A percentile compares a stretch with the other conserved stretches of the same genome.
Evolutionary conservation across 1,140 invertebrate species (phyloP).

Genomic region (Drosophila paulistorum): DNA sequence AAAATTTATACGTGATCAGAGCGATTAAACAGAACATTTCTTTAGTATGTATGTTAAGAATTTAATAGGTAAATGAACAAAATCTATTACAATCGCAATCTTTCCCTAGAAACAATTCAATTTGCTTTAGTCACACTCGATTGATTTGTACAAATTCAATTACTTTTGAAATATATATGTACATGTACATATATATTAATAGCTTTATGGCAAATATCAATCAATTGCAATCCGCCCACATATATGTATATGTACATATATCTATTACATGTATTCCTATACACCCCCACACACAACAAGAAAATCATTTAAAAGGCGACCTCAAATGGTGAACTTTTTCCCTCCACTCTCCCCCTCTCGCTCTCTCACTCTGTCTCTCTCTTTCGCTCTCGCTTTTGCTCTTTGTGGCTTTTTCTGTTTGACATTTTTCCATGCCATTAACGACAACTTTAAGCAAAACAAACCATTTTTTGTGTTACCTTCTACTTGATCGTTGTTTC

Average conservation of each 20-base stretch:
- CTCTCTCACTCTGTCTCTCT: background rate
- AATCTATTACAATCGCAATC: constrained; percentile 13
- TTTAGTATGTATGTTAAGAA: background rate
- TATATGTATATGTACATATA: constrained; percentile 20
- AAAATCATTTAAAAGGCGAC: constrained; percentile 40
- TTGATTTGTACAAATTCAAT: constrained; percentile 45
- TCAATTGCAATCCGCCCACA: constrained; percentile 28
- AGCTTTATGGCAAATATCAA: constrained; percentile 52
- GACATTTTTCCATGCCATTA: constrained; percentile 78
- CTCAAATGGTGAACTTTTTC: constrained; percentile 44
- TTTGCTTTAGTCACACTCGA: constrained; percentile 33
- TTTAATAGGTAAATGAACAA: constrained; percentile 4
- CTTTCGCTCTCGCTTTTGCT: background rate
- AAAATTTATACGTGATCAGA: constrained; percentile 49
- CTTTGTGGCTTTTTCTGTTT: constrained; percentile 39
- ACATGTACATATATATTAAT: constrained; percentile 34
- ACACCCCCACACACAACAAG: constrained; percentile 24
- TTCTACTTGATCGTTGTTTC: constrained; percentile 25
- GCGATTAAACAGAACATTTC: constrained; percentile 28
- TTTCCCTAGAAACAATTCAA: constrained; percentile 12
- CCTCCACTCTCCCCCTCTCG: background rate
- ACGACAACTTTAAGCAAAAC: constrained; percentile 57
- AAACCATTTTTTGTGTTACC: constrained; percentile 55
- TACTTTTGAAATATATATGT: constrained; percentile 11
- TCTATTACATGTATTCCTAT: constrained; percentile 30